Conservation (phyloP, 2,888 invertebrate genomes). For the Pristionchus entomophagus region DNA sequence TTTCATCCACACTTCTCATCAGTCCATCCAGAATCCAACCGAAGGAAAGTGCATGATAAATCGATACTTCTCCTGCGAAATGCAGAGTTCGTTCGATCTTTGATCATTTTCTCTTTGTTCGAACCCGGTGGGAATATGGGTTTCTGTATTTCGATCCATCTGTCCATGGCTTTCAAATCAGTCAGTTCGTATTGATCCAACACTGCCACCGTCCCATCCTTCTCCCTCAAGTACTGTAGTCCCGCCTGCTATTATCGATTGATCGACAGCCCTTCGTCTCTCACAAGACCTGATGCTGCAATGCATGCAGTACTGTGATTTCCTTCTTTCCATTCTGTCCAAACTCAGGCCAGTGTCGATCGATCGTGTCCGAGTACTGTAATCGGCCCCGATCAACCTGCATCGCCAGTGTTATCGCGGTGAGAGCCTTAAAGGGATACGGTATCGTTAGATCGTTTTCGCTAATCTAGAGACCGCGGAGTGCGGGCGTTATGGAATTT, state of each 20-base stretch:
- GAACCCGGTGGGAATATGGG: background rate
- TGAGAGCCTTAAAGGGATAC: conserved; percentile 21
- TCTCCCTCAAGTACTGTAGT: conserved; percentile 3
- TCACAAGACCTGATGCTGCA: conserved; percentile 34
- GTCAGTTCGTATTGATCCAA: background rate
- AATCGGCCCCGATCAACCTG: conserved; percentile 76
- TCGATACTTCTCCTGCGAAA: background rate
- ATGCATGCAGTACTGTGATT: conserved; percentile 72
- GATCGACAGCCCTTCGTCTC: background rate
- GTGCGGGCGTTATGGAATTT: no score
- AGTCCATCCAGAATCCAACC: conserved; percentile 46
- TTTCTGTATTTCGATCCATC: background rate
- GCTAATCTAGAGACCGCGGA: no score
- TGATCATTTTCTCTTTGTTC: background rate
- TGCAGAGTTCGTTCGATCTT: background rate
- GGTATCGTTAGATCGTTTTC: background rate
- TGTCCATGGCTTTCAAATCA: background rate
- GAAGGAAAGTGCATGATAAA: conserved; percentile 38
- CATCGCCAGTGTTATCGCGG: conserved; percentile 48
- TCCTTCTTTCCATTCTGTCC: conserved; percentile 76
- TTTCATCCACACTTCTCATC: conserved; percentile 29
- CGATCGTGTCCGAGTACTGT: conserved; percentile 73
- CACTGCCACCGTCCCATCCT: background rate
- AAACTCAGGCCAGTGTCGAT: conserved; percentile 77
- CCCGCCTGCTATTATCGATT: conserved; percentile 15